Percentiles rank a stretch among this genome's conserved stretches.
Conservation (phyloP, 35 echinoderm and acorn worm species). For the Ophiothrix spiculata region DNA sequence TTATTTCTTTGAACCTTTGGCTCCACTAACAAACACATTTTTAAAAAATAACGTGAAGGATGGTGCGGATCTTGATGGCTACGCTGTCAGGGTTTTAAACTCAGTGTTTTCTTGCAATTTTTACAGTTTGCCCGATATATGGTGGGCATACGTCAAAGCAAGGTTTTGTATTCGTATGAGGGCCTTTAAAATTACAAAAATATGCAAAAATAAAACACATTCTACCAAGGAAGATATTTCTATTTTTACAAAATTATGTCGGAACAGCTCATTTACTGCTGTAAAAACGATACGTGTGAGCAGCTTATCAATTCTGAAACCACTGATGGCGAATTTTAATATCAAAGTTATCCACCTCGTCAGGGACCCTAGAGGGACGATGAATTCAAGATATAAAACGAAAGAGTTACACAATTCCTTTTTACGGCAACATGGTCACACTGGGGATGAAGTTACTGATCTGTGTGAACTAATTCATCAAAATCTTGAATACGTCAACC, state of each 20-base stretch:
- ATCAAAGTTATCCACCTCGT: not conserved
- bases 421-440: too few relatives aligned
- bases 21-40: too few relatives aligned
- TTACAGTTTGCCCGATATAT: not conserved
- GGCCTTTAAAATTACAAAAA: not conserved
- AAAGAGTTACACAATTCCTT: too few relatives aligned
- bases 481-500: not conserved
- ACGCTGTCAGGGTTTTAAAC: not conserved
- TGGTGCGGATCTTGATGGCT: not conserved
- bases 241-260: not conserved
- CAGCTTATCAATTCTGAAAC: not conserved
- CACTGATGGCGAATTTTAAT: not conserved
- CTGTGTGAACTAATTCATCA: not conserved
- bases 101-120: not conserved
- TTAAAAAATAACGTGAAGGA: too few relatives aligned
- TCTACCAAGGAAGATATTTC: too few relatives aligned
- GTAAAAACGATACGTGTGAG: not conserved
- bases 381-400: not conserved
- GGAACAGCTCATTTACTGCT: not conserved
- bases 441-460: too few relatives aligned
- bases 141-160: not conserved
- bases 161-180: not conserved
- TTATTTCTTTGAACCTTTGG: not conserved
- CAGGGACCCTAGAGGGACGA: not conserved
- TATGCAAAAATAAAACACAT: not conserved